Conservation (phyloP, 2,797 vertebrate species). For the Alauda arvensis region DNA sequence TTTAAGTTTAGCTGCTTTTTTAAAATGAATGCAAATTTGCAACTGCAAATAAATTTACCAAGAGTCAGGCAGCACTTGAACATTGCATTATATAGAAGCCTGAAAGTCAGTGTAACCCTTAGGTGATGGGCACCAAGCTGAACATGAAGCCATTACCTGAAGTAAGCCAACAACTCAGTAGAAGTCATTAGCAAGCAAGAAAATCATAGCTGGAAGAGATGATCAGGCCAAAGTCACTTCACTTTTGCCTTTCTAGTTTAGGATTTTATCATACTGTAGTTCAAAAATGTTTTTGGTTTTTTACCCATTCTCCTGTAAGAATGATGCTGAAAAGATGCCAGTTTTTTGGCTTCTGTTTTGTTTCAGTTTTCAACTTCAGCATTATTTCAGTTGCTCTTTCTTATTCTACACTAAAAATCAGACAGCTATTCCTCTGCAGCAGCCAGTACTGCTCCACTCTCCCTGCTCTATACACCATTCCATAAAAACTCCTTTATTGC, state of each 20-base stretch:
- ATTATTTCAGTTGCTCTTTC: not conserved
- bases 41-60: not conserved
- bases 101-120: not conserved
- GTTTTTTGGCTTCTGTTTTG: not conserved
- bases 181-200: not conserved
- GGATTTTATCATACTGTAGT: not conserved
- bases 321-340: not conserved
- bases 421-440: not conserved
- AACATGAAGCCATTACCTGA: not conserved
- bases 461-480: not conserved
- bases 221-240: not conserved
- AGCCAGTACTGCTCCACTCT: not conserved
- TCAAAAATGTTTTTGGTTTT: not conserved
- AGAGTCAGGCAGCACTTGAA: not conserved
- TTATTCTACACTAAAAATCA: constrained; percentile 8
- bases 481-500: not conserved
- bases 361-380: not conserved
- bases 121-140: not conserved
- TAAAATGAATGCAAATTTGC: not conserved
- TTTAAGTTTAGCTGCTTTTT: not conserved
- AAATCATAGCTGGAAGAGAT: not conserved
- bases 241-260: not conserved
- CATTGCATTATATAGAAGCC: not conserved
- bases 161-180: not conserved
- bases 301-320: not conserved